phyloP scores from a whole-genome alignment of 2,888 invertebrate species.

The Cryptocephalus primarius region DNA sequence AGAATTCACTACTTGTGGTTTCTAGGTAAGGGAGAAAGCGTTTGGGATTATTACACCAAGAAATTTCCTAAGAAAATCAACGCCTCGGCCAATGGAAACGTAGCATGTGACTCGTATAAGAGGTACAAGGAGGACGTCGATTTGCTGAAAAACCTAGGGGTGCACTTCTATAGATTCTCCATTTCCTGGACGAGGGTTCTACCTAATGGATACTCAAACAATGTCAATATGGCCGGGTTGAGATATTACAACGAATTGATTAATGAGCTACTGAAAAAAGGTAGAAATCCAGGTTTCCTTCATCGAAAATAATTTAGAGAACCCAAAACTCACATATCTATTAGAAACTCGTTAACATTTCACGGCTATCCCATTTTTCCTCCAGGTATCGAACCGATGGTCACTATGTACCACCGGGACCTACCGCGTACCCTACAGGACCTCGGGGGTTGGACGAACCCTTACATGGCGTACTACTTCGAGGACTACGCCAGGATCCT shows the following conservation, averaged over 20 bases:
- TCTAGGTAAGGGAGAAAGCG: constrained; percentile 51
- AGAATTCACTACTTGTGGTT: constrained; percentile 1
- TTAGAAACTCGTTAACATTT: no score
- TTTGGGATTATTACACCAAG: constrained; percentile 48
- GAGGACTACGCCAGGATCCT: constrained; percentile 45
- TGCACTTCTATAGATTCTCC: constrained; percentile 59
- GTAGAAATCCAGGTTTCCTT: no score
- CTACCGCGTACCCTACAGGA: constrained; percentile 31
- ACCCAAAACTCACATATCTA: no score
- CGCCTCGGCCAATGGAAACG: constrained; percentile 49
- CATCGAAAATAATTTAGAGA: no score
- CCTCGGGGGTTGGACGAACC: constrained; percentile 55
- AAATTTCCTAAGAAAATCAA: constrained; percentile 40
- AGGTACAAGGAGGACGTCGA: constrained; percentile 53
- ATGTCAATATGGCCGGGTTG: constrained; percentile 58
- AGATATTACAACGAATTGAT: constrained; percentile 69
- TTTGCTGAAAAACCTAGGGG: constrained; percentile 51
- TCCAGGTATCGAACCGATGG: constrained; percentile 44
- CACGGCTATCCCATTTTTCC: no score
- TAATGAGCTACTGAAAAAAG: constrained; percentile 47
- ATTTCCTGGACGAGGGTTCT: constrained; percentile 67
- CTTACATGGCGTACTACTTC: constrained; percentile 48
- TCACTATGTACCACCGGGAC: constrained; percentile 49
- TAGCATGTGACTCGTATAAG: constrained; percentile 60
- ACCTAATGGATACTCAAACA: constrained; percentile 54